These are phyloP conservation scores for Glaucidium brasilianum DNA, from an alignment of 2,113 vertebrate genomes.

Conservation along the genomic window DNA sequence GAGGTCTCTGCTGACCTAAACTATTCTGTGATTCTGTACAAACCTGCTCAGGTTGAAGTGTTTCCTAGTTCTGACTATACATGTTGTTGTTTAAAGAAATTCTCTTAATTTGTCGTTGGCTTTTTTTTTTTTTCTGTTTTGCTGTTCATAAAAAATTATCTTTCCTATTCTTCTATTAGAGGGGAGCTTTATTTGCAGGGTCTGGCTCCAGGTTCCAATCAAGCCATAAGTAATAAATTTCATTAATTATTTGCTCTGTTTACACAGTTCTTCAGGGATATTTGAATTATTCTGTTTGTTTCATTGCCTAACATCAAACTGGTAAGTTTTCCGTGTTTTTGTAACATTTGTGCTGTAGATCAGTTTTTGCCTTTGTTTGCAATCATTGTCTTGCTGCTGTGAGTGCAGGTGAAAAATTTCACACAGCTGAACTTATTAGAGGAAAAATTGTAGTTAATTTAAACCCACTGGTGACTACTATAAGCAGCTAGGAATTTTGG, in stretches of 20 bases:
- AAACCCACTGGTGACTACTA: background rate
- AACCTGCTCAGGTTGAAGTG: background rate
- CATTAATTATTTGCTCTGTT: constrained; percentile 52
- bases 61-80: background rate
- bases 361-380: background rate
- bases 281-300: constrained; percentile 26
- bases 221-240: constrained; percentile 47
- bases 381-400: background rate
- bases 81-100: background rate
- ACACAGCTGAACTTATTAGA: background rate
- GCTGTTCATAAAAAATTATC: background rate
- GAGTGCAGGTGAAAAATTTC: background rate
- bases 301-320: background rate
- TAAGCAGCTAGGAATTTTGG: background rate
- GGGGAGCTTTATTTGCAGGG: constrained; percentile 45
- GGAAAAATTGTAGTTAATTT: background rate
- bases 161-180: background rate
- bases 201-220: constrained; percentile 44
- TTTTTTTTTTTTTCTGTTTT: background rate
- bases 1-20: background rate
- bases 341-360: background rate
- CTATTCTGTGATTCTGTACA: background rate
- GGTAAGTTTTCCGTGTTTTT: background rate
- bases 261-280: constrained; percentile 64
- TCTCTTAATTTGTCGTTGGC: background rate